Evolutionary conservation across 1,140 invertebrate genomes (phyloP).

Genomic region (Streblospio benedicti): DNA sequence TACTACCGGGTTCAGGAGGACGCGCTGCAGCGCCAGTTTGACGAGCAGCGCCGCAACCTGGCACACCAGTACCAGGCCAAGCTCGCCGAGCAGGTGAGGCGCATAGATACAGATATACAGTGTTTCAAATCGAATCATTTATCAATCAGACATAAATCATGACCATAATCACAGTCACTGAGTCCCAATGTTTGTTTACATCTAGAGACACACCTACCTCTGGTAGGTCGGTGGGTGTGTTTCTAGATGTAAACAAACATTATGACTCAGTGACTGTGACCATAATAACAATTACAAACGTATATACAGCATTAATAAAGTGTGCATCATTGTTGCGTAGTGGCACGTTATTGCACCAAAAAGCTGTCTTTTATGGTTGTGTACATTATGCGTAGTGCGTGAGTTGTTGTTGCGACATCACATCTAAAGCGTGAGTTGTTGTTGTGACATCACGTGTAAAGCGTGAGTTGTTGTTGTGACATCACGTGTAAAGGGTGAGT

Average conservation of each 20-base stretch:
- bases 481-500: too few species aligned
- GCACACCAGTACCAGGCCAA: conserved; percentile 81
- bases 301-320: conserved; percentile 6
- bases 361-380: too few species aligned
- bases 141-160: neutral
- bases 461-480: too few species aligned
- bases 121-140: neutral
- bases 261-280: neutral
- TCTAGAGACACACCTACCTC: too few species aligned
- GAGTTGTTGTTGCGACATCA: too few species aligned
- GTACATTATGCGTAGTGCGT: too few species aligned
- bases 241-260: too few species aligned
- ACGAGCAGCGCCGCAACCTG: conserved; percentile 77
- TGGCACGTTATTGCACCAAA: conserved; percentile 13
- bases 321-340: conserved; percentile 19
- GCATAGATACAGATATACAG: conserved; percentile 45
- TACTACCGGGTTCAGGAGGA: conserved; percentile 83
- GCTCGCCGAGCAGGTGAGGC: conserved; percentile 75
- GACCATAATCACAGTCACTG: too few species aligned
- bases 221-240: too few species aligned
- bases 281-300: conserved; percentile 13
- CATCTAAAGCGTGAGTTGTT: too few species aligned
- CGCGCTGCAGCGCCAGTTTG: conserved; percentile 75
- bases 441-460: too few species aligned
- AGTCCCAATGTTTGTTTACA: too few species aligned